phyloP scores from a whole-genome alignment of 2,113 vertebrate species.

The Heterotilapia buettikoferi region DNA sequence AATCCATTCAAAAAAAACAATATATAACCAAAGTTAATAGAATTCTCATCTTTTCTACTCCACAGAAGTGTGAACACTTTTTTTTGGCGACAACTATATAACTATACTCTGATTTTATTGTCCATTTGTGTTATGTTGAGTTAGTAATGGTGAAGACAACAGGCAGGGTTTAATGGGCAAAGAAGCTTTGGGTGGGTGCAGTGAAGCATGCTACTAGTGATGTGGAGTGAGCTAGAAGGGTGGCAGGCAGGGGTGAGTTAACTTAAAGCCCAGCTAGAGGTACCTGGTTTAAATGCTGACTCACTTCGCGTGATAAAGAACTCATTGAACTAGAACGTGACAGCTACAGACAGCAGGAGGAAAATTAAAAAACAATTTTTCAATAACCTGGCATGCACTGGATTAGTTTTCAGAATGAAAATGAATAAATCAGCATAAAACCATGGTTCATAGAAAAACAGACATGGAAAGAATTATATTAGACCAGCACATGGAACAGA shows the following conservation, averaged over 20 bases:
- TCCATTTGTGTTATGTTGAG: neutral
- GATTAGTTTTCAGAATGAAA: slow-evolving; percentile 28
- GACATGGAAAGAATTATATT: slow-evolving; percentile 10
- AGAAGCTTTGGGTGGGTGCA: slow-evolving; percentile 8
- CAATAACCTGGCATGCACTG: slow-evolving; percentile 62
- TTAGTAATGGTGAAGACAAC: slow-evolving; percentile 43
- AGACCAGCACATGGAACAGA: slow-evolving; percentile 1
- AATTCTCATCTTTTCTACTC: neutral
- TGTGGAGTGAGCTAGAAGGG: neutral
- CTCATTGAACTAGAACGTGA: slow-evolving; percentile 98
- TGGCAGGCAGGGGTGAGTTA: slow-evolving; percentile 5
- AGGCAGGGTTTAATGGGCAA: neutral
- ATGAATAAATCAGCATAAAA: slow-evolving; percentile 1
- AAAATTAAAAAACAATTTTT: slow-evolving; percentile 69
- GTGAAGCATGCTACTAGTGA: slow-evolving; percentile 11
- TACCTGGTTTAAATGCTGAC: slow-evolving; percentile 98
- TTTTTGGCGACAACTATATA: neutral
- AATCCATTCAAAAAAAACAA: neutral
- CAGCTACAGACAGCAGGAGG: slow-evolving; percentile 83
- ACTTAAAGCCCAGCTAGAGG: slow-evolving; percentile 73
- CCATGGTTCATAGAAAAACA: neutral
- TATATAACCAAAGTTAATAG: neutral
- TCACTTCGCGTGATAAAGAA: slow-evolving; percentile 96
- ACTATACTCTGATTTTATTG: neutral
- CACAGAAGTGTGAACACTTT: neutral